Percentiles rank a stretch among this genome's conserved stretches.
These are phyloP conservation scores for Frankliniella fusca DNA, from an alignment of 2,888 invertebrate genomes.

Conservation along the genomic window DNA sequence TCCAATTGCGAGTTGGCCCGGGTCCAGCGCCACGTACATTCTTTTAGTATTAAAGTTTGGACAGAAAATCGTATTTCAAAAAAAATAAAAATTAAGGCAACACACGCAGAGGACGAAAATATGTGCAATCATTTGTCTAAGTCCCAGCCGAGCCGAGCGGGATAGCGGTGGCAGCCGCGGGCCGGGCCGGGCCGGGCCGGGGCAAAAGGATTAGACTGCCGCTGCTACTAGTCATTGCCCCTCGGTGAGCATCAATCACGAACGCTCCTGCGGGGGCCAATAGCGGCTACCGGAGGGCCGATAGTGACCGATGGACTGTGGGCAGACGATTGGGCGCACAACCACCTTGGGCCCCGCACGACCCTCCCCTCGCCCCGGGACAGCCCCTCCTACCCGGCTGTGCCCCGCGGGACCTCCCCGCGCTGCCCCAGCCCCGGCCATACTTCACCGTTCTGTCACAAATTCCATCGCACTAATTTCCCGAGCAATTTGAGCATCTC, in stretches of 20 bases:
- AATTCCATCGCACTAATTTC: slow-evolving; percentile 20
- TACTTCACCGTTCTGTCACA: slow-evolving; percentile 21
- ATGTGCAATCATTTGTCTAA: not conserved
- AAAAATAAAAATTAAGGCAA: not conserved
- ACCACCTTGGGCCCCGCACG: not conserved
- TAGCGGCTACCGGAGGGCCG: too few species aligned
- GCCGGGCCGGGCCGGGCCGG: too few species aligned
- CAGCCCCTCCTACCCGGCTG: not conserved
- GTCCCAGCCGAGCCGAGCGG: not conserved
- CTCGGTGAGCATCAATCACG: not conserved
- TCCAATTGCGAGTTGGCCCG: slow-evolving; percentile 8
- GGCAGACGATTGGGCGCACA: not conserved
- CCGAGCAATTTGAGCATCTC: not conserved
- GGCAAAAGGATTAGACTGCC: too few species aligned
- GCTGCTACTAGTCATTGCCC: slow-evolving; percentile 19
- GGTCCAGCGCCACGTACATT: slow-evolving; percentile 11
- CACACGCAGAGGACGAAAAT: not conserved
- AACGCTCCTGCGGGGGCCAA: not conserved
- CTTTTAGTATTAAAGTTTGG: slow-evolving; percentile 20
- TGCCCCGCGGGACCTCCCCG: not conserved
- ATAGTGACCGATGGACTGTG: not conserved
- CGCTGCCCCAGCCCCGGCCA: not conserved
- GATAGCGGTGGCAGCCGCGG: not conserved
- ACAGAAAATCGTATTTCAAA: slow-evolving; percentile 16
- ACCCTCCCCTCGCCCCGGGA: not conserved